Base-by-base conservation (phyloP, 1,140 invertebrate genomes). In the Anastrepha ludens region DNA sequence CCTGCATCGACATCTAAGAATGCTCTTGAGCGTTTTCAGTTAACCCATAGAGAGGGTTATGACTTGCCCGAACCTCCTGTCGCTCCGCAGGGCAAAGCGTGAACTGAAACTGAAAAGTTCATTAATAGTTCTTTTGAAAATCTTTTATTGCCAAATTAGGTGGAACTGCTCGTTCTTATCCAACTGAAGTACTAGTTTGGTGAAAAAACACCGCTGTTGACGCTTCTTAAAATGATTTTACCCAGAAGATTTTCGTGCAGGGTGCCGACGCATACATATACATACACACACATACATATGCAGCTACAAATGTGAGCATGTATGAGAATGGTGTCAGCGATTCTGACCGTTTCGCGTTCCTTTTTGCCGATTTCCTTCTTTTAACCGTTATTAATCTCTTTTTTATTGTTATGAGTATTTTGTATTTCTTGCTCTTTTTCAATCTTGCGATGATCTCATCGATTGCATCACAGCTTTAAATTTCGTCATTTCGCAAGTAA, bases 401-500 rank as follows among this genome's bases (percentile, higher is more conserved):
- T 74, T 74, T 74, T 74, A 44, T 74, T n/a, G 1, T 74, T 74
- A 17, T 15, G 44, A 41, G 41, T 50, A 70, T 74, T 47, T 47
- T 17, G 29, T 74, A 47, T 44, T 74, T 74, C 7, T 74, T 47
- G 15, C 29, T 13, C 29, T 50, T 47, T 74, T 70, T 41, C 29
- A 70, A 9, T 41, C 39, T 44, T n/a, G 17, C 39, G 41, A 74
- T 74, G 70, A 74, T 44, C 44, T 74, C 44, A 74, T 50, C 70
- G 70, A 50, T 74, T 74, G 70, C 41, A 74, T 74, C 70, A 74
- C 44, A 47, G 44, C 39, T 13, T 6, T 44, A 41, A 47, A 74
- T 47, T 41, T 17, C 29, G 64, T 67, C 2, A 67, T 29, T 67
- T 67, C 39, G 29, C 64, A 67, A 11, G 39, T 29, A 20, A 3